Evolutionary conservation across 2,797 vertebrate species (phyloP).

Genomic region (Aeoliscus strigatus): DNA sequence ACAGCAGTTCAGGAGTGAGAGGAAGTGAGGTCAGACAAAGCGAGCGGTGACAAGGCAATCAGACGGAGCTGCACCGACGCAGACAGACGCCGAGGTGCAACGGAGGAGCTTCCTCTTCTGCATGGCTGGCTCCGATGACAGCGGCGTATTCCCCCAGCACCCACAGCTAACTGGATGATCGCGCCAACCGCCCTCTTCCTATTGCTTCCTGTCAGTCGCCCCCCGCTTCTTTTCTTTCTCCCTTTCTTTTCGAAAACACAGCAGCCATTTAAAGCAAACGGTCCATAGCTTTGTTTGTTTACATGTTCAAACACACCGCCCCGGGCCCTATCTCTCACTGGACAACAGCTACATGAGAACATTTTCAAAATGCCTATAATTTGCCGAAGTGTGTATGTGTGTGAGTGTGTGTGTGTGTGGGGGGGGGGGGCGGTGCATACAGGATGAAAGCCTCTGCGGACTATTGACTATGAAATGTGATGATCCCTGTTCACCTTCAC

Average conservation of each 20-base stretch:
- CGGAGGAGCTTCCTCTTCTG: conserved; percentile 71
- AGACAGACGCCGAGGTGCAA: conserved; percentile 72
- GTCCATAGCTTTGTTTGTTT: conserved; percentile 61
- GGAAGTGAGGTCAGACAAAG: conserved; percentile 42
- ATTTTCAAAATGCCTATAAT: conserved; percentile 57
- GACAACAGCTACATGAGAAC: conserved; percentile 57
- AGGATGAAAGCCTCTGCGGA: conserved; percentile 64
- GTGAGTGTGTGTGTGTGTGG: conserved; percentile 14
- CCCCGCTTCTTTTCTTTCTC: conserved; percentile 13
- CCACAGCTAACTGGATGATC: conserved; percentile 71
- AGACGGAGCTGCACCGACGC: conserved; percentile 49
- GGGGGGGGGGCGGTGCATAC: conserved; percentile 38
- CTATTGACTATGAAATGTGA: conserved; percentile 67
- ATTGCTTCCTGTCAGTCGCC: conserved; percentile 42
- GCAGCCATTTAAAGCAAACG: conserved; percentile 45
- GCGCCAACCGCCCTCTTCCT: conserved; percentile 63
- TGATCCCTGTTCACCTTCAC: conserved; percentile 68
- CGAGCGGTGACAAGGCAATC: conserved; percentile 47
- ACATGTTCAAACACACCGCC: conserved; percentile 54
- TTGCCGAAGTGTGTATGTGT: conserved; percentile 19
- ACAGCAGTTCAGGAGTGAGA: conserved; percentile 33
- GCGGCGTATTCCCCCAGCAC: conserved; percentile 77
- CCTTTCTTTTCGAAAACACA: conserved; percentile 3
- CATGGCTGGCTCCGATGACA: conserved; percentile 69
- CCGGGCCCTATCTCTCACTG: conserved; percentile 56